A percentile compares a stretch with the other conserved stretches of the same genome.
Conservation (phyloP, 2,113 vertebrate genomes). For the Cavia aperea region DNA sequence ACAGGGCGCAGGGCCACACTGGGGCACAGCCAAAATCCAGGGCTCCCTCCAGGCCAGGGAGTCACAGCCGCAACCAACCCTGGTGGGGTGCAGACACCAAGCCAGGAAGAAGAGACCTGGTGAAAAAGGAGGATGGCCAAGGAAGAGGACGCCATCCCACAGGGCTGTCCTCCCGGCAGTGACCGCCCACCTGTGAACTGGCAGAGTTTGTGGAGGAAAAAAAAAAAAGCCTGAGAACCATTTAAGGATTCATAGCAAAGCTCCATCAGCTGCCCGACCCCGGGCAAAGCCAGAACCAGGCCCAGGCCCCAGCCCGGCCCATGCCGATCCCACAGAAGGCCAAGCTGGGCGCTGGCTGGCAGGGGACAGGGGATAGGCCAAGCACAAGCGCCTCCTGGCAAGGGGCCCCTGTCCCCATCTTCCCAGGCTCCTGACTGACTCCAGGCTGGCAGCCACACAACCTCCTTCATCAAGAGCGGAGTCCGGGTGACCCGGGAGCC, state of each 20-base stretch:
- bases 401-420: not conserved
- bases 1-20: not conserved
- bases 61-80: not conserved
- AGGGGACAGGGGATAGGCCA: not conserved
- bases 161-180: not conserved
- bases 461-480: not conserved
- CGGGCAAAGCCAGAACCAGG: not conserved
- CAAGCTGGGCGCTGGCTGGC: slow-evolving; percentile 36
- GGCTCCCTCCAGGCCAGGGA: not conserved
- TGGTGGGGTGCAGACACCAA: not conserved
- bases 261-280: not conserved
- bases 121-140: not conserved
- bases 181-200: not conserved
- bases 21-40: rapidly evolving
- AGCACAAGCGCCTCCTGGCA: not conserved
- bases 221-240: not conserved
- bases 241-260: not conserved
- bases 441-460: not conserved
- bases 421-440: not conserved
- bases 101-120: not conserved
- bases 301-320: rapidly evolving
- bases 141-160: not conserved
- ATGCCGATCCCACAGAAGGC: not conserved
- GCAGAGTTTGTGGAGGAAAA: not conserved
- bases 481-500: not conserved